Evolutionary conservation across 2,888 invertebrate genomes (phyloP), one percentile per base, ranked within the genome.

Genomic region (Epinotia bilunana): DNA sequence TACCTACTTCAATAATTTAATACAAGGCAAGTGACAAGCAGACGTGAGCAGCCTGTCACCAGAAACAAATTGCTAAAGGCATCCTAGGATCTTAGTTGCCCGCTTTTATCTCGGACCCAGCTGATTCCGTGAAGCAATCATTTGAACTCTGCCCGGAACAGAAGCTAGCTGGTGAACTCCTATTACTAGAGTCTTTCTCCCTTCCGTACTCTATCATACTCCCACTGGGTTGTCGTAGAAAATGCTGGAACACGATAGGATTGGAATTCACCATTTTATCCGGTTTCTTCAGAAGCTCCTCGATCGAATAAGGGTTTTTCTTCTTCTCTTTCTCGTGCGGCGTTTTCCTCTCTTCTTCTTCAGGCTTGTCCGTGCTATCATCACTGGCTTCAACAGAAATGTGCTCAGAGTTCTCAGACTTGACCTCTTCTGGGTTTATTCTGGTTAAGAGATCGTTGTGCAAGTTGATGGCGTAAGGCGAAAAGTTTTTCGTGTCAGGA

Each of bases 231-330:
- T 95, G 95, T 23, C 95, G 88, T 9, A 95, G 89, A 70, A 94
- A 93, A 71, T 94, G 91, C 76, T 88, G 89, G 64, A 93, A 91
- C 3, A 85, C 89, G 33, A 91, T 83, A 11, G 94, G 91, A 74
- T 85, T 85, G 0, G 89, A 82, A 72, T 84, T 88, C 0, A 90
- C 88, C 81, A 95, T 95, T 84, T 96, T 96, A 78, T 96, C 96
- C 0, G 97, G 97, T 81, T 97, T 97, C 85, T 98, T 98, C 43
- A 98, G 86, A 11, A 98, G 88, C 84, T 98, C 98, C 81, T 98
- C 98, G 84, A 98, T 98, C 1, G 98, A 98, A 85, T 98, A 98
- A 0, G 98, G 97, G 86, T 97, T 98, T 78, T 96, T 95, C 87
- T 97, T 96, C 81, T 95, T 94, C 64, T 91, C 91, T 76, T 91